Percentiles rank a stretch among this genome's conserved stretches.
phyloP scores from a whole-genome alignment of 35 echinoderm and acorn worm species.

The Holothuria glaberrima region DNA sequence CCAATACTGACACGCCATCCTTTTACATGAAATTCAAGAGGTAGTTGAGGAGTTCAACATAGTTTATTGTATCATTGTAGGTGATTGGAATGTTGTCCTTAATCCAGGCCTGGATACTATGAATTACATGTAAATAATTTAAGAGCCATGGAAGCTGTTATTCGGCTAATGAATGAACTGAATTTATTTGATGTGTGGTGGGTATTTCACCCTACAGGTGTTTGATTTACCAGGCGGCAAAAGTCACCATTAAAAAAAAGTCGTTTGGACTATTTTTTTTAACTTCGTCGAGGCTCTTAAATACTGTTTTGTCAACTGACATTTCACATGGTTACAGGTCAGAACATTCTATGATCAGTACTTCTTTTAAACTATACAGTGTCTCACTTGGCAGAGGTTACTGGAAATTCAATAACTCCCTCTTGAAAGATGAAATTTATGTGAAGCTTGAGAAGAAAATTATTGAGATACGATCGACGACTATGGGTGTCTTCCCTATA shows the following conservation, averaged over 20 bases:
- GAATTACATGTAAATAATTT: not conserved
- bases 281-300: not conserved
- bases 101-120: not conserved
- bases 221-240: not conserved
- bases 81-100: no score
- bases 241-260: not conserved
- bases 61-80: not conserved
- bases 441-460: not conserved
- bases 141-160: not conserved
- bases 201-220: no score
- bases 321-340: conserved; percentile 2
- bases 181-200: not conserved
- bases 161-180: not conserved
- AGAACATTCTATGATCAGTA: not conserved
- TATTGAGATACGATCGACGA: not conserved
- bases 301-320: not conserved
- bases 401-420: conserved; percentile 9
- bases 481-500: not conserved
- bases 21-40: not conserved
- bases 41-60: not conserved
- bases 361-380: not conserved
- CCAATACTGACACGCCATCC: not conserved
- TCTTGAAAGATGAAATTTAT: conserved; percentile 13
- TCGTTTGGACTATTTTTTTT: not conserved
- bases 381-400: conserved; percentile 19